Base-by-base conservation (phyloP, 2,888 invertebrate genomes). In the Alloplasta piceator region DNA sequence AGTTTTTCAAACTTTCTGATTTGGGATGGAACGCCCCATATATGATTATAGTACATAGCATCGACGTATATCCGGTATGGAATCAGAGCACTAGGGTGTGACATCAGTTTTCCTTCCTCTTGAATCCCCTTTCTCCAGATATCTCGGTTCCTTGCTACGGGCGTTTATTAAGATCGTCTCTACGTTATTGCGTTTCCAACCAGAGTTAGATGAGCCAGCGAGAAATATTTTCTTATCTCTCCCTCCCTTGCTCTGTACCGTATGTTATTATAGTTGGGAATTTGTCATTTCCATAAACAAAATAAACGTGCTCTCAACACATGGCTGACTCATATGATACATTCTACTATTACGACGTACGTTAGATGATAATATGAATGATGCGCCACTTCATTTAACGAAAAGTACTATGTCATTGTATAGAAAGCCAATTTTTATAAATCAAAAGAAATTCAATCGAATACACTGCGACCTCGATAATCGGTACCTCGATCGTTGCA, bases 141-240 rank as follows among this genome's bases (percentile, higher is more conserved):
- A 26, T 26, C 26, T 26, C 26, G 26, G 1, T 26, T 26, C 26
- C 26, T 26, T 26, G 26, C 26, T 26, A 26, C 26, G 26, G 26
- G 52, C 76, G 71, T 72, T 80, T 73, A 80, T 72, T 72, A 80
- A 68, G 76, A 64, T 55, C 52, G 16, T 61, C 46, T 12, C 58
- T 9, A 36, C 46, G 73, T 74, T 78, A 73, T 78, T 74, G 73
- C 74, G 50, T 78, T 63, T 55, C 52, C n/a, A 6, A 55, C 58
- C n/a, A 61, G 50, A 6, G n/a, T 26, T 16, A 55, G 58, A 78
- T 52, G 70, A 77, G 58, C 38, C 36, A 64, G 56, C 48, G 64
- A 64, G 63, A 26, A 50, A 12, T 50, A 16, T 75, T 66, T 60
- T 10, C 61, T 26, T 26, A 26, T 26, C 71, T 67, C 63, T 58